Percentiles rank a stretch among this genome's conserved stretches.
Conservation (phyloP, 2,797 vertebrate species). For the Periophthalmus magnuspinnatus region DNA sequence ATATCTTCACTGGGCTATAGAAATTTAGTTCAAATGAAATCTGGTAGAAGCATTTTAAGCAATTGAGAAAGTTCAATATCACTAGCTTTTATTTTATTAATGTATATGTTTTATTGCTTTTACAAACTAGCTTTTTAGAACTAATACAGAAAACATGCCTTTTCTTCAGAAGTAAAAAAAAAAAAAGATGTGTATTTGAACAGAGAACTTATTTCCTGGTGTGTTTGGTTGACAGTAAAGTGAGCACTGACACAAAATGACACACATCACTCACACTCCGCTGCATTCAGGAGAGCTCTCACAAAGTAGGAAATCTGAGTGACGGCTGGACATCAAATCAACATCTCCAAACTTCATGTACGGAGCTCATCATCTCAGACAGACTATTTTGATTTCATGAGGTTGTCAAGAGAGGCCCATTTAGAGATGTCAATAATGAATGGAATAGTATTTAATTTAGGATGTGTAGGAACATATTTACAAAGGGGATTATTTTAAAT, state of each 20-base stretch:
- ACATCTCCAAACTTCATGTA: neutral
- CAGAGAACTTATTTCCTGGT: neutral
- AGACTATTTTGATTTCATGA: neutral
- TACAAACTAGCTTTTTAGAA: too few relatives aligned
- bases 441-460: too few relatives aligned
- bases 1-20: too few relatives aligned
- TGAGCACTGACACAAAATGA: neutral
- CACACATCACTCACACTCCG: neutral
- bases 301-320: neutral
- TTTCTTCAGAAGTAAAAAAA: neutral
- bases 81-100: too few relatives aligned
- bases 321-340: neutral
- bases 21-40: too few relatives aligned
- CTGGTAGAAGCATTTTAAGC: too few relatives aligned
- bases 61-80: too few relatives aligned
- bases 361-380: conserved; percentile 2
- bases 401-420: neutral
- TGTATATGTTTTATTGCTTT: too few relatives aligned
- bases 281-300: neutral
- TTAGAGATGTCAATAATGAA: neutral
- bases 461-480: too few relatives aligned
- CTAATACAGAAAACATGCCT: neutral
- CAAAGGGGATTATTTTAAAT: too few relatives aligned
- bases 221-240: neutral
- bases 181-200: neutral